Conservation (phyloP, 1,140 invertebrate species). For the Linepithema humile region DNA sequence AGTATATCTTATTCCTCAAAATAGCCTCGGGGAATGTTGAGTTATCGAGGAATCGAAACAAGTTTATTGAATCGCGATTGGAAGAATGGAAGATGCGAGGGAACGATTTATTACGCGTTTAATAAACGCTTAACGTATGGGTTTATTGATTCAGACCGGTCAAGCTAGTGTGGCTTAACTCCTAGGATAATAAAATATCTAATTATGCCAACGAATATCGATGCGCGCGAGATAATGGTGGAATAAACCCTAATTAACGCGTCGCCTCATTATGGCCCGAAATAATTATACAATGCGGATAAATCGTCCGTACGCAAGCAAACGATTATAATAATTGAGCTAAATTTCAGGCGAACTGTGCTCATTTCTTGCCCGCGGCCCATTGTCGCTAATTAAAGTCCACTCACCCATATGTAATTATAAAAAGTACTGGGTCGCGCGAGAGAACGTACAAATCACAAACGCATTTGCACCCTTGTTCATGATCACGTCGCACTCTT, state of each 20-base stretch:
- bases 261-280: slow-evolving; percentile 36
- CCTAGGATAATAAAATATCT: slow-evolving; percentile 18
- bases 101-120: no score
- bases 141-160: slow-evolving; percentile 2
- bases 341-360: slow-evolving; percentile 26
- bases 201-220: slow-evolving; percentile 34
- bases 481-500: background rate
- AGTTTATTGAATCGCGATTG: background rate
- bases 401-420: slow-evolving; percentile 32
- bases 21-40: background rate
- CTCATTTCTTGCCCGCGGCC: slow-evolving; percentile 34
- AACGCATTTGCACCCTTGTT: background rate
- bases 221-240: slow-evolving; percentile 28
- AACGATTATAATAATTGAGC: slow-evolving; percentile 45
- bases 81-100: background rate
- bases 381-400: slow-evolving; percentile 29
- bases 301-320: slow-evolving; percentile 39
- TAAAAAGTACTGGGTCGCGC: background rate
- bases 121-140: background rate
- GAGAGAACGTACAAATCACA: background rate
- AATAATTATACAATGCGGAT: slow-evolving; percentile 52
- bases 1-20: no score
- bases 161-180: background rate
- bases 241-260: slow-evolving; percentile 47
- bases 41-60: background rate